These are phyloP conservation scores for Pocillopora grandis DNA, from an alignment of 92 coral and sea anemone species.

Conservation along the genomic window DNA sequence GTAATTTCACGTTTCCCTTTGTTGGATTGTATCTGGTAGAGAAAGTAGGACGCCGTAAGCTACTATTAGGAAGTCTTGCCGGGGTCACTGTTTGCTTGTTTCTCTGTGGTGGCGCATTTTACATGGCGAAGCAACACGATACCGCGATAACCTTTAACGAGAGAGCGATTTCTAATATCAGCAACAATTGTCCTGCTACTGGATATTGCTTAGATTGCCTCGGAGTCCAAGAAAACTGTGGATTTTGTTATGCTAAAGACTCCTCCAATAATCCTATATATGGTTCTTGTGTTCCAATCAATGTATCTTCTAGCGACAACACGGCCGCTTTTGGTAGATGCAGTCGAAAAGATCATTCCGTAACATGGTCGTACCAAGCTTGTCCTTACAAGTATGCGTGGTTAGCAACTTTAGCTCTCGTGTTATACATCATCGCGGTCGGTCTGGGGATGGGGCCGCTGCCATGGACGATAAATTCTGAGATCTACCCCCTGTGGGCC, in stretches of 20 bases:
- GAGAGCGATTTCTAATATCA: constrained; percentile 1
- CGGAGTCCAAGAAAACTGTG: constrained; percentile 43
- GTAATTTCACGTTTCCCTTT: constrained; percentile 73
- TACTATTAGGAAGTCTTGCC: constrained; percentile 79
- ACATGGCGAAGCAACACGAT: constrained; percentile 59
- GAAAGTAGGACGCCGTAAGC: constrained; percentile 87
- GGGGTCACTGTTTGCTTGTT: constrained; percentile 77
- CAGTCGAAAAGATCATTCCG: constrained; percentile 15
- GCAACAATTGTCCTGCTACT: constrained; percentile 28
- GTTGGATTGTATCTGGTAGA: constrained; percentile 86
- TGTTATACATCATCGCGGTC: constrained; percentile 70
- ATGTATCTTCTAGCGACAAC: constrained; percentile 34
- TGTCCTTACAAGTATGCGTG: constrained; percentile 90
- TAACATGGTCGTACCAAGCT: constrained; percentile 64
- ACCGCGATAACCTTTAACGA: constrained; percentile 49
- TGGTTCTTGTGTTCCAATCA: constrained; percentile 77
- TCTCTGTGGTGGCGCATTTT: constrained; percentile 83
- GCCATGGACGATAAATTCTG: constrained; percentile 91
- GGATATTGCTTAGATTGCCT: constrained; percentile 58
- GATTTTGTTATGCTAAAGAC: constrained; percentile 76
- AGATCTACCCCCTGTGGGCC: constrained; percentile 86
- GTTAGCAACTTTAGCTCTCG: constrained; percentile 78
- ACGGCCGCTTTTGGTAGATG: constrained; percentile 77
- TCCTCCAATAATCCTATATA: constrained; percentile 44
- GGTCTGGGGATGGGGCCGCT: constrained; percentile 91